Evolutionary conservation across 2,888 invertebrate species (phyloP), one percentile per base, ranked within the genome.

Genomic region (Cyclophora albipunctata): DNA sequence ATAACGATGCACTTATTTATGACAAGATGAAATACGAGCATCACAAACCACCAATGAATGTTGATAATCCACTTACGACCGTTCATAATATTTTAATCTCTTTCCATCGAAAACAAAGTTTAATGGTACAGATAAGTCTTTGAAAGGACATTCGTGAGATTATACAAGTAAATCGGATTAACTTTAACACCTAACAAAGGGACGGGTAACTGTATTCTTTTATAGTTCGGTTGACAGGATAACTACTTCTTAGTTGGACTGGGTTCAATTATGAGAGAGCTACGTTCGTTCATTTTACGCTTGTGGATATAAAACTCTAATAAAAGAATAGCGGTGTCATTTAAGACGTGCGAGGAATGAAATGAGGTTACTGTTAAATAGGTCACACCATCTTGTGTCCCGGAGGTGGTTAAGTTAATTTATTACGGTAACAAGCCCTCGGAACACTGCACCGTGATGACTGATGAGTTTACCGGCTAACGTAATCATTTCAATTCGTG

Each of bases 151-250:
- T 47, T 55, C 76, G 77, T 77, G 78, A 73, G 73, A 76, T 72
- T 71, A 77, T 67, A 63, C 62, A 57, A 60, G 63, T 67, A 73
- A 78, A 79, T 75, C 75, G 73, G 80, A 82, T 84, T 77, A 82
- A 65, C 62, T 67, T 64, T 70, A 62, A 71, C 71, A 68, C 69
- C 67, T 69, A 64, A 69, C 73, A 75, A 72, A 66, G 64, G 59
- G 55, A 50, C 54, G 58, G 50, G 59, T 55, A 40, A 55, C 57
- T 51, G 54, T 56, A 54, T 58, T 53, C 51, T 54, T 56, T 55
- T 53, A 58, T 53, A 52, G 53, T 54, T 53, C 45, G 42, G 52
- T 20, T 58, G 54, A 58, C 55, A 56, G 49, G 61, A 64, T 67
- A 57, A 64, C 59, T 57, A 63, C 50, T 57, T 51, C 47, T 47